phyloP scores from a whole-genome alignment of 2,888 invertebrate genomes.

The Rhagium mordax region DNA sequence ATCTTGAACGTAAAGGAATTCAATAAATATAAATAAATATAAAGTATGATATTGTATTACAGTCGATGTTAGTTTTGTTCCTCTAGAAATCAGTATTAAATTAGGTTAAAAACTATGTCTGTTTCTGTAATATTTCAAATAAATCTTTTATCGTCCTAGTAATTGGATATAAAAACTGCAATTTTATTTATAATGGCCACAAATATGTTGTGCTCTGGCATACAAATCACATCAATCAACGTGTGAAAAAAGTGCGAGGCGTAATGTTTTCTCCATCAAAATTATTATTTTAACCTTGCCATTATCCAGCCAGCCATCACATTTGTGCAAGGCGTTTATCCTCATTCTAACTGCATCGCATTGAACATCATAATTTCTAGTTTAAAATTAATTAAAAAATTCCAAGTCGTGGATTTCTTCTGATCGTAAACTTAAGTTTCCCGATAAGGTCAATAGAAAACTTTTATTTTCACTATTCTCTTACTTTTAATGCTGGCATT shows the following conservation, averaged over 20 bases:
- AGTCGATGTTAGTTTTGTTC: no score
- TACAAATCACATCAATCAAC: neutral
- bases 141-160: neutral
- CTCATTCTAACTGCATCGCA: neutral
- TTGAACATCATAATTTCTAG: neutral
- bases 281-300: neutral
- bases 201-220: no score
- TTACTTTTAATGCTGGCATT: slow-evolving; percentile 4
- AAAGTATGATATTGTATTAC: no score
- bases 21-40: no score
- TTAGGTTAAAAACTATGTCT: no score
- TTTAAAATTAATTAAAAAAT: neutral
- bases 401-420: neutral
- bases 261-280: neutral
- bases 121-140: no score
- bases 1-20: no score
- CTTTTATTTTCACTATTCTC: slow-evolving; percentile 1
- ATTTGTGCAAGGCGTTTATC: neutral
- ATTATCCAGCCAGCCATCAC: neutral
- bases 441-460: slow-evolving; percentile 1
- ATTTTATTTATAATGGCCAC: neutral
- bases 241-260: neutral
- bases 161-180: neutral
- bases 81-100: no score
- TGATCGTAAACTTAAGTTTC: neutral